These are phyloP conservation scores for Maniola jurtina DNA, from an alignment of 1,140 invertebrate genomes.

Conservation along the genomic window DNA sequence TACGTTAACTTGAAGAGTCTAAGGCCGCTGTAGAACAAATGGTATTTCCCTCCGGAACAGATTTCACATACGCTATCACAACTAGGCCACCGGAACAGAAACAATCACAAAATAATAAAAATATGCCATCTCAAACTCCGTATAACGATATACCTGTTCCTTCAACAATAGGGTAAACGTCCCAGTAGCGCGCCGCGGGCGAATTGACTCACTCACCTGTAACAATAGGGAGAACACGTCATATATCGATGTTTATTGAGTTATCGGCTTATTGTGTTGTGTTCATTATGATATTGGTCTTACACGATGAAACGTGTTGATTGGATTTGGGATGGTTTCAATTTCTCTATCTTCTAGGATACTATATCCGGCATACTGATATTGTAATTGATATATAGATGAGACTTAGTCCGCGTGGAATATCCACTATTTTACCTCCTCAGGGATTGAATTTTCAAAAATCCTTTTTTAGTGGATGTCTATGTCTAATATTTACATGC, in stretches of 20 bases:
- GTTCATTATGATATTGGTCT: slow-evolving; percentile 21
- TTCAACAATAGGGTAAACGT: slow-evolving; percentile 29
- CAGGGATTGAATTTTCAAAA: too few relatives aligned
- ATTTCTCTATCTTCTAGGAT: neutral
- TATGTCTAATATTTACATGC: too few relatives aligned
- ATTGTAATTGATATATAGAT: too few relatives aligned
- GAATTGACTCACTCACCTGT: slow-evolving; percentile 51
- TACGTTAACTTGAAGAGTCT: too few relatives aligned
- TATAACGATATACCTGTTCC: slow-evolving; percentile 2
- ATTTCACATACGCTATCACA: too few relatives aligned
- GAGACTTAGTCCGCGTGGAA: too few relatives aligned
- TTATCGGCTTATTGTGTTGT: slow-evolving; percentile 14
- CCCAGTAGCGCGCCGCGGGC: slow-evolving; percentile 35
- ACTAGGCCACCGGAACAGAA: neutral
- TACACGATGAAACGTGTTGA: slow-evolving; percentile 14
- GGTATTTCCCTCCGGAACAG: too few relatives aligned
- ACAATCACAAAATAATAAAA: neutral
- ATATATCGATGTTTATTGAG: slow-evolving; percentile 18
- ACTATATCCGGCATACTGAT: too few relatives aligned
- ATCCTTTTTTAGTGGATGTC: too few relatives aligned
- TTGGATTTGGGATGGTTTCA: slow-evolving; percentile 11
- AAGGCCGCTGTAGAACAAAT: too few relatives aligned
- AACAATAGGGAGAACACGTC: slow-evolving; percentile 48
- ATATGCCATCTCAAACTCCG: neutral
- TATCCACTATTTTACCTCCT: too few relatives aligned